Evolutionary conservation across 2,797 vertebrate species (phyloP).

Genomic region (Eutrigla gurnardus): DNA sequence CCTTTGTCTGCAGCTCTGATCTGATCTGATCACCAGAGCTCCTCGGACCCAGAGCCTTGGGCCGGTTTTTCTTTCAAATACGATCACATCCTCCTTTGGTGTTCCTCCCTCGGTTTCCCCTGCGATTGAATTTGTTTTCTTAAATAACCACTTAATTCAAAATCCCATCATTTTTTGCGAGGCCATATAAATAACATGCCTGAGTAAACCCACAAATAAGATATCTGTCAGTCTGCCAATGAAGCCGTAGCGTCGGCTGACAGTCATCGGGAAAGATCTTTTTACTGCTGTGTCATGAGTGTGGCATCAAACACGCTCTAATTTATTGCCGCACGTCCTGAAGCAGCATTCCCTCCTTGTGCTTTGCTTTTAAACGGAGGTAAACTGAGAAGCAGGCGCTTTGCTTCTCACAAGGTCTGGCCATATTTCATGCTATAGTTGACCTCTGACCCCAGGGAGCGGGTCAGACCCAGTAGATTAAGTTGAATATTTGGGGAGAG

Average conservation of each 20-base stretch:
- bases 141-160: conserved; percentile 44
- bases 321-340: conserved; percentile 45
- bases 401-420: conserved; percentile 51
- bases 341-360: conserved; percentile 24
- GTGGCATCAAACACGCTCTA: conserved; percentile 40
- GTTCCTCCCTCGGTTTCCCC: conserved; percentile 32
- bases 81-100: conserved; percentile 34
- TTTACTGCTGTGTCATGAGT: conserved; percentile 40
- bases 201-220: conserved; percentile 34
- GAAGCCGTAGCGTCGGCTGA: conserved; percentile 5
- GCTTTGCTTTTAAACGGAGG: conserved; percentile 55
- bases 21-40: conserved; percentile 70
- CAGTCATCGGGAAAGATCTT: conserved; percentile 27
- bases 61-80: conserved; percentile 46
- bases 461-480: conserved; percentile 73
- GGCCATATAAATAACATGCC: conserved; percentile 24
- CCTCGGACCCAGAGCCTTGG: conserved; percentile 41
- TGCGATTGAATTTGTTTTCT: conserved; percentile 41
- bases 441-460: conserved; percentile 72
- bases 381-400: conserved; percentile 58
- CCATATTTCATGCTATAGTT: conserved; percentile 77
- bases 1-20: conserved; percentile 70
- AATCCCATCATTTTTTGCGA: conserved; percentile 33
- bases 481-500: conserved; percentile 62
- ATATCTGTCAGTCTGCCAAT: conserved; percentile 33